Percentiles rank a stretch among this genome's conserved stretches.
Evolutionary conservation across 92 coral and sea anemone genomes (phyloP).

Genomic region (Galaxea fascicularis): DNA sequence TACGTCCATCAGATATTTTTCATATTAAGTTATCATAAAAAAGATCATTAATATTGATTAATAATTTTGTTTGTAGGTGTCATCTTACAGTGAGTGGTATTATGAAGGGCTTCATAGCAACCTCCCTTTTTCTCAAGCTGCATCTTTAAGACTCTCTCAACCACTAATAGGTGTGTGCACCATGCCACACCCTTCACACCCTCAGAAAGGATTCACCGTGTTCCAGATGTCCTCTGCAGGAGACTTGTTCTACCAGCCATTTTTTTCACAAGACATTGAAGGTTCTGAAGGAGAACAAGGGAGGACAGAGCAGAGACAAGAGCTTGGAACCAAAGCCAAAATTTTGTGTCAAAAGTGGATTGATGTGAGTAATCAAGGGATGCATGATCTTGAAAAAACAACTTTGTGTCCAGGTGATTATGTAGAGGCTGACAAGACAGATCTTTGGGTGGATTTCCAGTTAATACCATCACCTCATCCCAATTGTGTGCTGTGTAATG

Average conservation of each 20-base stretch:
- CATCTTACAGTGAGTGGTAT: constrained; percentile 90
- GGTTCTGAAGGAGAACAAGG: constrained; percentile 19
- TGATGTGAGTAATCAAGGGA: background rate
- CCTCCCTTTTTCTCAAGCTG: constrained; percentile 58
- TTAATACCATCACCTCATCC: constrained; percentile 50
- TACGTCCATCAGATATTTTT: too few relatives aligned
- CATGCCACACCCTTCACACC: constrained; percentile 57
- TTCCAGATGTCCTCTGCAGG: constrained; percentile 87
- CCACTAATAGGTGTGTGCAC: constrained; percentile 86
- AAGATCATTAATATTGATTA: background rate
- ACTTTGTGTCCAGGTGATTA: background rate
- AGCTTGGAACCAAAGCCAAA: constrained; percentile 6
- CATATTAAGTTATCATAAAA: too few relatives aligned
- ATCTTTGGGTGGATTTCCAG: constrained; percentile 5
- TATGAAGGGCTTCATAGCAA: constrained; percentile 30
- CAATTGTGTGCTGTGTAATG: constrained; percentile 68
- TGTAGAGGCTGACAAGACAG: constrained; percentile 33
- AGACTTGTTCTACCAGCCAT: constrained; percentile 86
- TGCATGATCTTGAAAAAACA: background rate
- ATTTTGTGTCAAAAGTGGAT: constrained; percentile 64
- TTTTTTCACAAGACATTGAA: constrained; percentile 8
- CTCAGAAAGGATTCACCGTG: constrained; percentile 64
- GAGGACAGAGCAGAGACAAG: background rate
- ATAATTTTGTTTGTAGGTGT: constrained; percentile 65
- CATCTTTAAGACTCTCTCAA: constrained; percentile 63